Evolutionary conservation across 2,797 vertebrate species (phyloP), one percentile per base, ranked within the genome.

Genomic region (Periophthalmus magnuspinnatus): DNA sequence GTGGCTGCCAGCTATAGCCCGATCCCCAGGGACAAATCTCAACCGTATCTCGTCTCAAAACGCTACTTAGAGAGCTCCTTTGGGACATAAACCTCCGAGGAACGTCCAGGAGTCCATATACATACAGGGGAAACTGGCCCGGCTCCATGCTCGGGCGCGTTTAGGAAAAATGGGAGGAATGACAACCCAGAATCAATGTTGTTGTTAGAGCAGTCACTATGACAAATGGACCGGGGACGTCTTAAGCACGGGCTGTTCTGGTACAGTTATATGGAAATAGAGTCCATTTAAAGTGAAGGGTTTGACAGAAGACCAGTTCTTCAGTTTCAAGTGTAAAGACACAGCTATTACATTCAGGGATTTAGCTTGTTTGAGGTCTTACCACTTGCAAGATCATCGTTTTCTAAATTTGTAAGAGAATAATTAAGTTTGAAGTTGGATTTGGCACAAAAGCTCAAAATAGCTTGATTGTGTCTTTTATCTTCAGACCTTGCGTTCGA

Each of bases 11-110:
- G 87, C 81, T 86, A 67, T 63, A 63, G 36, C 38, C 45, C 70
- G 9, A 14, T 81, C 86, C 87, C 84, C 22, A 0, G 81, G 82
- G 87, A 88, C 52, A 70, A 77, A 77, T 85, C 76, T 65, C 21
- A 33, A 59, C 77, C 74, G 75, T 79, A 74, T 81, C 84, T 80
- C 50, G 65, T 85, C 84, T 90, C 79, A 84, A 83, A 91, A 81
- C 60, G 52, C 84, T 84, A 75, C 85, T 84, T 86, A 81, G 75
- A 87, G 57, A 52, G 66, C 73, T 75, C 90, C 84, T 38, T 19
- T 74, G 88, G 85, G 90, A 91, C 21, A 0, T 5, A 36, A 65
- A 78, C 59, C 81, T 79, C 83, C 24, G 33, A 81, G 80, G 77
- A 71, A 36, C 65, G 8, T 34, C 19, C 57, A 5, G 28, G 19